phyloP scores from a whole-genome alignment of 2,797 vertebrate species.

The Masticophis lateralis region DNA sequence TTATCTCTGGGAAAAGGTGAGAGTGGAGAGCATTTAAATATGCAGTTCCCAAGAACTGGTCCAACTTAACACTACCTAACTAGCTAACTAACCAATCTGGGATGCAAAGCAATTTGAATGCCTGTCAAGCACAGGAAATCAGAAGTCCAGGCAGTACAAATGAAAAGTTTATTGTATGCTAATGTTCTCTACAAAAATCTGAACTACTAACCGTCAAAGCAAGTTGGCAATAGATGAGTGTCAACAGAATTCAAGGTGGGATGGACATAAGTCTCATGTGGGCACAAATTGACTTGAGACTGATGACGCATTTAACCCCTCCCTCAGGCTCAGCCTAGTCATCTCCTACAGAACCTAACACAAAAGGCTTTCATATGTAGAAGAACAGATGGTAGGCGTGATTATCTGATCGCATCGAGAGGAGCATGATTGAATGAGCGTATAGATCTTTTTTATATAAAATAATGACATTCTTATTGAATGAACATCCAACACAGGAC shows the following conservation, averaged over 20 bases:
- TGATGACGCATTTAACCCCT: background rate
- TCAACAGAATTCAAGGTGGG: background rate
- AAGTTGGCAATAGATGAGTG: background rate
- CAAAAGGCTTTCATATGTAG: background rate
- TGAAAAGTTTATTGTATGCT: background rate
- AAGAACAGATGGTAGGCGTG: background rate
- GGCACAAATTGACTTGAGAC: background rate
- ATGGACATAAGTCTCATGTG: background rate
- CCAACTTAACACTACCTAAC: background rate
- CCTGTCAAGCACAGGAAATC: background rate
- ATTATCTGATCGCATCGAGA: background rate
- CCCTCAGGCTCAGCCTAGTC: background rate
- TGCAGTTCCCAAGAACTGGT: background rate
- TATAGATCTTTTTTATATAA: background rate
- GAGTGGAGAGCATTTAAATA: background rate
- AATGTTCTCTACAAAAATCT: background rate
- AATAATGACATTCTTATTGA: background rate
- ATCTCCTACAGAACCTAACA: background rate
- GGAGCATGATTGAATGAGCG: background rate
- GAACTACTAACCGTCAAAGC: background rate
- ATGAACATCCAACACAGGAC: background rate
- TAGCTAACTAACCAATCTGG: background rate
- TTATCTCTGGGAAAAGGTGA: background rate
- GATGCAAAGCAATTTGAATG: background rate
- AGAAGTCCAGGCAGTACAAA: background rate